Conservation (phyloP, 2,797 vertebrate species). For the Ptychobarbus kaznakovi region DNA sequence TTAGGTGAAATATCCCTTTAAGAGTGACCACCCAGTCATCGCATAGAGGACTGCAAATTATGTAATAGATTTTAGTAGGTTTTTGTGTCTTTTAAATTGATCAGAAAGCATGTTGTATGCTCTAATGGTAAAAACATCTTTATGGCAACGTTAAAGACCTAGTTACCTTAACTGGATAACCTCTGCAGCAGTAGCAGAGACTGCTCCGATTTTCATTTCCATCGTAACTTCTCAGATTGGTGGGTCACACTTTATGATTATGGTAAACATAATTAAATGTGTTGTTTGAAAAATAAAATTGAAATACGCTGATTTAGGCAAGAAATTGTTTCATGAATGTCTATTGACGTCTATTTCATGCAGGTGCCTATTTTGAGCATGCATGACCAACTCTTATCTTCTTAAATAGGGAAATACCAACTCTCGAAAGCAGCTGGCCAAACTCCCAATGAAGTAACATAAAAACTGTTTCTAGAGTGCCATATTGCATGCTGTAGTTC, state of each 20-base stretch:
- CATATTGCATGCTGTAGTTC: neutral
- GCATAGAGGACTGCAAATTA: neutral
- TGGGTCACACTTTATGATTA: neutral
- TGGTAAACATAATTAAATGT: neutral
- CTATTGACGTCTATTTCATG: neutral
- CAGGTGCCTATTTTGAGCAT: neutral
- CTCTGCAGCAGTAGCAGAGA: neutral
- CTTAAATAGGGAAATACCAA: neutral
- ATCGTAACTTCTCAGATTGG: neutral
- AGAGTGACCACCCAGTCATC: neutral
- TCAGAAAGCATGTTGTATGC: neutral
- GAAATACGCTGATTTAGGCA: neutral
- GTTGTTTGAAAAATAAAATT: neutral
- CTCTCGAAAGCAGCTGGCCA: neutral
- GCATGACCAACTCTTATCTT: neutral
- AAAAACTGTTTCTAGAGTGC: neutral
- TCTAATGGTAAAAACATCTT: neutral
- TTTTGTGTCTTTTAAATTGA: neutral
- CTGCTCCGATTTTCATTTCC: neutral
- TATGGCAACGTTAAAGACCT: neutral
- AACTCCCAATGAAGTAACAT: neutral
- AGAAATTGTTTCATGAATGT: neutral
- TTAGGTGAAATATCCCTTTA: too few relatives aligned
- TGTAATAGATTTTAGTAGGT: neutral
- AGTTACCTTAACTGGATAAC: neutral